Evolutionary conservation across 2,113 vertebrate genomes (phyloP).

Genomic region (Aleadryas rufinucha): DNA sequence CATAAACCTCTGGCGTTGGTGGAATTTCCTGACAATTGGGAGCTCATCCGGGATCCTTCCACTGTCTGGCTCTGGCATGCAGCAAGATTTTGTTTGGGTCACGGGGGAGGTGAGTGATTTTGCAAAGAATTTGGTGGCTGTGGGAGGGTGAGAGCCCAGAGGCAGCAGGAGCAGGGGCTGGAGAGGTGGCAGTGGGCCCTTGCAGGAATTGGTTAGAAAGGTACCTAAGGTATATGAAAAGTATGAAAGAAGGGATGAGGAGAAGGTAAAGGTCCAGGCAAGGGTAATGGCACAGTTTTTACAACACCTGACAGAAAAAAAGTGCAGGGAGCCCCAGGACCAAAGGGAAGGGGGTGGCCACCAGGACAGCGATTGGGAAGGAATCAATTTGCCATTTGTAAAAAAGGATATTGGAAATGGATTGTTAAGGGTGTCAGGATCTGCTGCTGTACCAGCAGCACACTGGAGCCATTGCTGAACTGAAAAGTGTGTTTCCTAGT

Average conservation of each 20-base stretch:
- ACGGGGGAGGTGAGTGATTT: too few relatives aligned
- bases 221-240: too few relatives aligned
- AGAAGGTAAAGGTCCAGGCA: background rate
- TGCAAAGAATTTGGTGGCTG: too few relatives aligned
- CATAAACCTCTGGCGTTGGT: background rate
- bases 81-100: too few relatives aligned
- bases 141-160: too few relatives aligned
- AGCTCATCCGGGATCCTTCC: background rate
- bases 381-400: background rate
- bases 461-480: too few relatives aligned
- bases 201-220: background rate
- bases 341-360: background rate
- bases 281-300: background rate
- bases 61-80: background rate
- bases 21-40: background rate
- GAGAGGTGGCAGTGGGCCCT: too few relatives aligned
- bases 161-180: too few relatives aligned
- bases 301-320: background rate
- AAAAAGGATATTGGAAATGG: background rate
- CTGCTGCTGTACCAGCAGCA: background rate
- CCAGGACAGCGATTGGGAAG: background rate
- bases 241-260: background rate
- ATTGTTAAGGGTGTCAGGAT: background rate
- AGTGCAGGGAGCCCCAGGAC: background rate
- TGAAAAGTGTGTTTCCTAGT: too few relatives aligned